A percentile compares a stretch with the other conserved stretches of the same genome.
phyloP scores from a whole-genome alignment of 1,140 invertebrate species.

The Heterodera carotae region DNA sequence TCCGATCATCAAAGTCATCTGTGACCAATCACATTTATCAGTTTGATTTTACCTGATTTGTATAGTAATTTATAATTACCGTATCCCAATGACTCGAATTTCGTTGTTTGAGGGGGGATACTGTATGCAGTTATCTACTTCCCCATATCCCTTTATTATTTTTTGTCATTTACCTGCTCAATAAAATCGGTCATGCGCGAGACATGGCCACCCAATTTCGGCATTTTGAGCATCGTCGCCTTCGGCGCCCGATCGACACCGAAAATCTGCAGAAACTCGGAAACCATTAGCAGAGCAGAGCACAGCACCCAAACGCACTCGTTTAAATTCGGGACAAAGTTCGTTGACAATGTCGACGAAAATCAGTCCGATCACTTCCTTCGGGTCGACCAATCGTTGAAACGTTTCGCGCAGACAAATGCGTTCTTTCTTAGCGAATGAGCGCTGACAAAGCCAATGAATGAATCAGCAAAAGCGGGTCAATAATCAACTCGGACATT shows the following conservation, averaged over 20 bases:
- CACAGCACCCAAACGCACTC: slow-evolving; percentile 31
- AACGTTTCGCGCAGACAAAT: slow-evolving; percentile 61
- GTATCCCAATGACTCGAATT: no score
- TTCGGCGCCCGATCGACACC: slow-evolving; percentile 62
- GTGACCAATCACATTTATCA: slow-evolving; percentile 21
- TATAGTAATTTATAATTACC: no score
- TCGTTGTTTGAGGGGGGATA: not conserved
- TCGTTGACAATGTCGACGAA: slow-evolving; percentile 64
- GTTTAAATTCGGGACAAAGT: slow-evolving; percentile 61
- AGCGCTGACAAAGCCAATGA: slow-evolving; percentile 15
- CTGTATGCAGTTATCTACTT: not conserved
- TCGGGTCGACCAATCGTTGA: slow-evolving; percentile 58
- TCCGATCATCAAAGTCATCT: slow-evolving; percentile 61
- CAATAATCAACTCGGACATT: no score
- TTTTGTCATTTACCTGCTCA: slow-evolving; percentile 53
- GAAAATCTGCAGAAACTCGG: slow-evolving; percentile 54
- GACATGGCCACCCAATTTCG: slow-evolving; percentile 62
- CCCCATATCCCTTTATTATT: slow-evolving; percentile 10
- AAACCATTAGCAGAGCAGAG: not conserved
- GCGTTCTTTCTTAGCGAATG: slow-evolving; percentile 61
- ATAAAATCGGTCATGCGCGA: slow-evolving; percentile 59
- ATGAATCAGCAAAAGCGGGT: not conserved
- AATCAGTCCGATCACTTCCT: slow-evolving; percentile 62
- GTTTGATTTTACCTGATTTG: no score
- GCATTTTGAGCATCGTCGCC: slow-evolving; percentile 62